phyloP scores from a whole-genome alignment of 2,113 vertebrate genomes.

The Rhegmatorhina hoffmannsi region DNA sequence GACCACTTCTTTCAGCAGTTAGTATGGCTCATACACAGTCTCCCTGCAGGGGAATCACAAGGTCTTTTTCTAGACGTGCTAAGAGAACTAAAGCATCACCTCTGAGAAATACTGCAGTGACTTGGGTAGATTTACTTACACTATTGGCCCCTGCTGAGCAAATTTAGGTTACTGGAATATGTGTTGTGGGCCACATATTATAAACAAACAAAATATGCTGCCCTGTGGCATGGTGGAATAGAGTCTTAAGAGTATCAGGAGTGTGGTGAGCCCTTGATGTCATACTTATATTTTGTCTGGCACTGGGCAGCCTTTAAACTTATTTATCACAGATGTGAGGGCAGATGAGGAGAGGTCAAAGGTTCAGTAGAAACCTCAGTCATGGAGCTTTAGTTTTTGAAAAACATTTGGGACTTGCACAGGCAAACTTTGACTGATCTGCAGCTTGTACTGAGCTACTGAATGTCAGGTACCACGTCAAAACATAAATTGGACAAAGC shows the following conservation, averaged over 20 bases:
- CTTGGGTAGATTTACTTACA: background rate
- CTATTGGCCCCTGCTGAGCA: background rate
- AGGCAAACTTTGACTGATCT: background rate
- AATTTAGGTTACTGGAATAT: background rate
- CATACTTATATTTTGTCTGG: background rate
- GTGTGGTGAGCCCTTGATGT: background rate
- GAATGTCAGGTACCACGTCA: accelerated
- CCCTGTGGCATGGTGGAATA: background rate
- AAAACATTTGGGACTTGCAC: background rate
- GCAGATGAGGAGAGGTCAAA: background rate
- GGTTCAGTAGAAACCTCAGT: background rate
- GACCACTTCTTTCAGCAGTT: conserved; percentile 2
- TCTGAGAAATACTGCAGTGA: background rate
- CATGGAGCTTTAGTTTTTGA: background rate
- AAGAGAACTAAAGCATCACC: background rate
- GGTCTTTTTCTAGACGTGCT: background rate
- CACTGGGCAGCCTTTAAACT: background rate
- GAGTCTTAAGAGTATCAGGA: background rate
- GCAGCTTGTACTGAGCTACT: background rate
- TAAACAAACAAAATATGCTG: background rate
- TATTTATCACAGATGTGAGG: background rate
- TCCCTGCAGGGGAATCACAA: background rate
- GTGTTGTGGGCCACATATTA: background rate
- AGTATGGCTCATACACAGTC: background rate
- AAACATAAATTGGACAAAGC: background rate